Percentiles rank a stretch among this genome's conserved stretches.
These are phyloP conservation scores for Ptychodera flava DNA, from an alignment of 35 echinoderm and acorn worm genomes.

Conservation along the genomic window DNA sequence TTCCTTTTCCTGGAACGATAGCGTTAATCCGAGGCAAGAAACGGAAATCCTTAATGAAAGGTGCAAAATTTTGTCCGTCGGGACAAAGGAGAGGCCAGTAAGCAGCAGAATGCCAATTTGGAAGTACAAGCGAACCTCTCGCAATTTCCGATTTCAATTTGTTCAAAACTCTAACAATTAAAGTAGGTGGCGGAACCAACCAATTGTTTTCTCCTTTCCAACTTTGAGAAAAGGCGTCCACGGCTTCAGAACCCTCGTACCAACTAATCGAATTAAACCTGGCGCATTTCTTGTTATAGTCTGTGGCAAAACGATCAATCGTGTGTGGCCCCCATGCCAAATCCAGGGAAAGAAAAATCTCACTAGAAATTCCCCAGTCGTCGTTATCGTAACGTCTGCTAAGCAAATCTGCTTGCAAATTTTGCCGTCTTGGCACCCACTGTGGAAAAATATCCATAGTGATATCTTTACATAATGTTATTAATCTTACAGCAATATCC, in stretches of 20 bases:
- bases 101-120: neutral
- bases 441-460: no score
- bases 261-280: neutral
- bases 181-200: neutral
- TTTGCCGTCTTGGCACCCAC: no score
- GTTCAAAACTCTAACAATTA: neutral
- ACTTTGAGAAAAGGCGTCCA: neutral
- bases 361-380: no score
- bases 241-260: neutral
- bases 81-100: neutral
- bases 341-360: no score
- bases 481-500: no score
- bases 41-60: neutral
- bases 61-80: neutral
- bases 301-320: no score
- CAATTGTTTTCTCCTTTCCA: constrained; percentile 1
- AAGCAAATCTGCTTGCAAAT: no score
- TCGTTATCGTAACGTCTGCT: no score
- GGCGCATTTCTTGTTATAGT: neutral
- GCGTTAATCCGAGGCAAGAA: neutral
- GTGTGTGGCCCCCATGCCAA: no score
- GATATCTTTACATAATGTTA: no score
- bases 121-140: neutral
- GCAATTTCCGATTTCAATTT: neutral
- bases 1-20: neutral